Conservation (phyloP, 92 coral and sea anemone genomes). For the Heteractis magnifica region DNA sequence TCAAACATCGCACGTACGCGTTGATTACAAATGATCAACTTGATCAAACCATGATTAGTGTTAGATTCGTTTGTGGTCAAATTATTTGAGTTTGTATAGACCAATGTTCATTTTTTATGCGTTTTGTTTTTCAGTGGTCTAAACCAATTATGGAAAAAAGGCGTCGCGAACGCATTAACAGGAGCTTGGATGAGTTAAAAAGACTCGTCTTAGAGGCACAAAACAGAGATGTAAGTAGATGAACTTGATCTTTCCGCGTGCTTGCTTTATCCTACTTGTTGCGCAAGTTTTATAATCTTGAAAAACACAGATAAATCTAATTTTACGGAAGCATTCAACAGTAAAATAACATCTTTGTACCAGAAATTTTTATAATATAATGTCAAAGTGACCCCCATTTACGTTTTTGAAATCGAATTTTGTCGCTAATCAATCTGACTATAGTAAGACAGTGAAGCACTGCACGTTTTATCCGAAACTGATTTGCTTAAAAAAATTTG, state of each 20-base stretch:
- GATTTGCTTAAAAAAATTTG: no score
- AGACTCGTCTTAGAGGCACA: constrained; percentile 82
- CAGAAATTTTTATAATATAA: no score
- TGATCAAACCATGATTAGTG: background rate
- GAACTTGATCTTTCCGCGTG: background rate
- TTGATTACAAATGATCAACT: background rate
- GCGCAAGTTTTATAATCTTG: no score
- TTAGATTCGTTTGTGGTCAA: background rate
- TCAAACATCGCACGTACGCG: background rate
- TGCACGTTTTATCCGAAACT: no score
- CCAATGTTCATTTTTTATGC: background rate
- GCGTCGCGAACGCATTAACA: constrained; percentile 89
- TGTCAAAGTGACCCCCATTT: no score
- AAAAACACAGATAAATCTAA: no score
- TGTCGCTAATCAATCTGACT: no score
- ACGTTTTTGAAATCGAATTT: no score
- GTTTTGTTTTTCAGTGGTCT: constrained; percentile 64
- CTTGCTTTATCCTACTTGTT: background rate
- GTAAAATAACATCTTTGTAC: no score
- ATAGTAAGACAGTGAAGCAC: no score
- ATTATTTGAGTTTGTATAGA: background rate
- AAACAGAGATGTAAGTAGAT: constrained; percentile 82
- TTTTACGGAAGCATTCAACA: no score
- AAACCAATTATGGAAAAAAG: constrained; percentile 96
- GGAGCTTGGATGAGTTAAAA: constrained; percentile 82